Base-by-base conservation (phyloP, 1,140 invertebrate genomes). In the Caenorhabditis brenneri region DNA sequence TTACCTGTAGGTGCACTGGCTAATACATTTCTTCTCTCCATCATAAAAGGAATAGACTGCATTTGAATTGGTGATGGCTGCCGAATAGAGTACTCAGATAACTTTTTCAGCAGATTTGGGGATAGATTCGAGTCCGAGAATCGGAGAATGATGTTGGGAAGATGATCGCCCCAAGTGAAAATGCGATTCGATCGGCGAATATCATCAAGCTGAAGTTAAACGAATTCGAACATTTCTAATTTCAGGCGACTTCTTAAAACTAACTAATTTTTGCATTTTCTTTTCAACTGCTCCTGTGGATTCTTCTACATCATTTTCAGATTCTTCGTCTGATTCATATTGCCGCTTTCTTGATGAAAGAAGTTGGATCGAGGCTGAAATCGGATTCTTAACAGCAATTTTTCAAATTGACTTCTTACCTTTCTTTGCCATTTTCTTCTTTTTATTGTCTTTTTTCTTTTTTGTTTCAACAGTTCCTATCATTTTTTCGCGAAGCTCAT, bases 51-150 rank as follows among this genome's bases (percentile, higher is more conserved):
- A 85, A 98, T 93, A 0, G 95, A 94, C 92, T 98, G 96, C 93
- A 96, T 95, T 92, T 99, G 97, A 88, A 99, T 95, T 0, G 96
- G 94, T 9, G 97, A 98, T 12, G 97, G 97, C 81, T 93, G 92
- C 0, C 33, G 31, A 48, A 84, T 84, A 90, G 16, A 95, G 90
- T 0, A 98, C 89, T 69, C 92, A 91, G 39, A 92, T 87, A 10
- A 92, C 88, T 16, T 96, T 90, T 83, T 93, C 91, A 42, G 22
- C 3, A 83, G 15, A 2, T 12, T 10, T n/a, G 15, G 19, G 24
- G 82, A 65, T 0, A 83, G 15, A 9, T n/a, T 48, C 88, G 90
- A 39, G 33, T 87, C 87, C 2, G 48, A 51, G 42, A 90, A 90
- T 4, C 88, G 69, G 27, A 88, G 86, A 42, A 90, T 81, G 5